Conservation (phyloP, 2,797 vertebrate species). For the Mico argentatus region DNA sequence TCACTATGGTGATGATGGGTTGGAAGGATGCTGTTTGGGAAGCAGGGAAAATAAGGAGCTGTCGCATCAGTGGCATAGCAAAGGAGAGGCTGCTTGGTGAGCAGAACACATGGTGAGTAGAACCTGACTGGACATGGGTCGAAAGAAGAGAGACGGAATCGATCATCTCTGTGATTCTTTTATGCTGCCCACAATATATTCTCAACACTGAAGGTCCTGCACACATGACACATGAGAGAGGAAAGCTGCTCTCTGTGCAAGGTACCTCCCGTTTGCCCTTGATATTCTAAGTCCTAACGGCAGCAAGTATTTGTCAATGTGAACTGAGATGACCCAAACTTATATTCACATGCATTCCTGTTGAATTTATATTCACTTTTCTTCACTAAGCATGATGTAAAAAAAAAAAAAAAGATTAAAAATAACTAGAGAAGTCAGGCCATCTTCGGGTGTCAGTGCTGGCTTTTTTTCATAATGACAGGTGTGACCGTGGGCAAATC, state of each 20-base stretch:
- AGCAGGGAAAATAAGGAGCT: background rate
- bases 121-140: background rate
- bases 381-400: background rate
- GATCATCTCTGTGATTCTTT: background rate
- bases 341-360: background rate
- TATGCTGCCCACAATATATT: background rate
- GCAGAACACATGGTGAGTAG: background rate
- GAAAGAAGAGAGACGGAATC: background rate
- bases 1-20: conserved; percentile 70
- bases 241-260: background rate
- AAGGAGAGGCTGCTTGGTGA: background rate
- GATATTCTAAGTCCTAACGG: background rate
- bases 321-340: background rate
- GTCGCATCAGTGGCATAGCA: background rate
- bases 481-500: background rate
- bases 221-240: fast-evolving
- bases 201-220: background rate
- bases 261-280: background rate
- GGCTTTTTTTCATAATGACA: background rate
- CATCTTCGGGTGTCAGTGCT: background rate
- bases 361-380: background rate
- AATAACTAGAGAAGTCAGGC: background rate
- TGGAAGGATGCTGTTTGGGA: conserved; percentile 52
- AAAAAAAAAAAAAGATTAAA: background rate
- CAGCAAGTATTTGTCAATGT: background rate